These are phyloP conservation scores for Hypena proboscidalis DNA, from an alignment of 2,888 invertebrate genomes.

Conservation along the genomic window DNA sequence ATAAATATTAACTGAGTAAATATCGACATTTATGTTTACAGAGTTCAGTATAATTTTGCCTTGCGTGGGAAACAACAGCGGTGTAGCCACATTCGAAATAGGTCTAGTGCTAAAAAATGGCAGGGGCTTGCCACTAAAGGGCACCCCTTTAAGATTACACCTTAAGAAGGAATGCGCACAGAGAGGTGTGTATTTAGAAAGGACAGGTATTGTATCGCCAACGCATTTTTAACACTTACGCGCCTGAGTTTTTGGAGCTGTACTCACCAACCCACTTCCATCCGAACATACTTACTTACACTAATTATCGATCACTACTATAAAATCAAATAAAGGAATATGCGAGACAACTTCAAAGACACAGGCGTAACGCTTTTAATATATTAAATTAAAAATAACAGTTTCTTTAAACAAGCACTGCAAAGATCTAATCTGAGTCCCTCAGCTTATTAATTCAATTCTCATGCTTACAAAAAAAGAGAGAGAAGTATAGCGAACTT, in stretches of 20 bases:
- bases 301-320: no score
- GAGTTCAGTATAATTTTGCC: constrained; percentile 95
- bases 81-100: constrained; percentile 94
- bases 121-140: constrained; percentile 91
- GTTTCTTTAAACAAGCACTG: constrained; percentile 34
- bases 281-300: no score
- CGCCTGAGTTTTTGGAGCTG: constrained; percentile 63
- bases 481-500: constrained; percentile 33
- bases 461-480: constrained; percentile 41
- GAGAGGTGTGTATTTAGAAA: constrained; percentile 92
- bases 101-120: constrained; percentile 93
- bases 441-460: constrained; percentile 59
- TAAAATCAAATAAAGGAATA: no score
- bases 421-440: constrained; percentile 39
- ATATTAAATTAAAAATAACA: constrained; percentile 38
- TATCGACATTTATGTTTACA: constrained; percentile 62
- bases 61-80: constrained; percentile 94
- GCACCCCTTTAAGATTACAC: constrained; percentile 94
- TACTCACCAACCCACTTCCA: constrained; percentile 8
- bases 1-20: constrained; percentile 10
- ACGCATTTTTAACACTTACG: constrained; percentile 85
- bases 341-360: constrained; percentile 53
- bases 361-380: constrained; percentile 66
- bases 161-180: constrained; percentile 97
- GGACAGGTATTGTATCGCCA: constrained; percentile 86